These are phyloP conservation scores for Pongo pygmaeus DNA, from an alignment of 2,113 vertebrate genomes.

Conservation along the genomic window DNA sequence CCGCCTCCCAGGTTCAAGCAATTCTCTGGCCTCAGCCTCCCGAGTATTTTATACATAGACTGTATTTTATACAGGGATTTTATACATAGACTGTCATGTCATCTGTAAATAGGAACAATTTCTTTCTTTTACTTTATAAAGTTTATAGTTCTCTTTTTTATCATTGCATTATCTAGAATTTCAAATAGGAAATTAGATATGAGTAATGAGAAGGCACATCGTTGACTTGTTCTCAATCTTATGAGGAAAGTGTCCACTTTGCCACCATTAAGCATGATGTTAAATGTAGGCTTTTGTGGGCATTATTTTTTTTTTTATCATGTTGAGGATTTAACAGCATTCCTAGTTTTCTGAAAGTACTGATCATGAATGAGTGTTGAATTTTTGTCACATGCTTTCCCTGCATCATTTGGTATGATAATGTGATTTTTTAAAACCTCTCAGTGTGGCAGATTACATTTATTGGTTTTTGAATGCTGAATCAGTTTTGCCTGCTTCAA, in stretches of 20 bases:
- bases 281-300: background rate
- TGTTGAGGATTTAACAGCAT: background rate
- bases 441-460: background rate
- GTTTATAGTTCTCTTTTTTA: background rate
- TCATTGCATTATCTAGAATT: background rate
- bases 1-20: too few species aligned
- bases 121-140: background rate
- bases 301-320: background rate
- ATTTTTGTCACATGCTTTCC: background rate
- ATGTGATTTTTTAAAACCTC: background rate
- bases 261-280: background rate
- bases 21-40: too few species aligned
- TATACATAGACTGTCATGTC: background rate
- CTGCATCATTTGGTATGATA: background rate
- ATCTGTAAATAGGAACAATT: background rate
- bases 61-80: background rate
- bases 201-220: background rate
- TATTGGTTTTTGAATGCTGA: background rate
- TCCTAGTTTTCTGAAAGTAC: background rate
- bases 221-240: background rate
- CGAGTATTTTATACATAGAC: background rate
- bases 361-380: background rate
- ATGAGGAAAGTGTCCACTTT: background rate
- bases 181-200: background rate
- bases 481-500: background rate